phyloP scores from a whole-genome alignment of 2,888 invertebrate species.

The Priocnemis perturbator region DNA sequence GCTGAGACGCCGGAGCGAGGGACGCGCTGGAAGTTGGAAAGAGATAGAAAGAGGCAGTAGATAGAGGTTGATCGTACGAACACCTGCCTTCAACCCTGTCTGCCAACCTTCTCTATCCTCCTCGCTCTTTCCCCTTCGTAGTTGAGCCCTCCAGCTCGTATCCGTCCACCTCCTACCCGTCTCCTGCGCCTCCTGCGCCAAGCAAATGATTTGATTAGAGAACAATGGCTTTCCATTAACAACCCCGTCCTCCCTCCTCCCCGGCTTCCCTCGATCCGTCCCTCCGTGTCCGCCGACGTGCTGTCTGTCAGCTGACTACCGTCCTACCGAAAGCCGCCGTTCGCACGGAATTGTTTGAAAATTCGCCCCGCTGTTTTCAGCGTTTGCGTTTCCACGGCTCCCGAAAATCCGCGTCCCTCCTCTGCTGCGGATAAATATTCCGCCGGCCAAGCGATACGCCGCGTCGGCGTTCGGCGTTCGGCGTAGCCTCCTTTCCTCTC shows the following conservation, averaged over 20 bases:
- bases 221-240: conserved; percentile 75
- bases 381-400: conserved; percentile 15
- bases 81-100: conserved; percentile 40
- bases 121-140: neutral
- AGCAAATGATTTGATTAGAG: conserved; percentile 75
- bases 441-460: conserved; percentile 12
- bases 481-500: no score
- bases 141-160: conserved; percentile 7
- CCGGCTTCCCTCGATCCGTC: conserved; percentile 38
- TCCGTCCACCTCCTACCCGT: conserved; percentile 37
- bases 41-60: conserved; percentile 2
- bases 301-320: conserved; percentile 70
- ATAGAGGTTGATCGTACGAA: conserved; percentile 32
- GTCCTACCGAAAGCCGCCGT: conserved; percentile 20
- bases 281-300: conserved; percentile 24
- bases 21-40: neutral
- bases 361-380: conserved; percentile 39
- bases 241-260: conserved; percentile 56
- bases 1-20: neutral
- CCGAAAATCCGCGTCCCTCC: neutral
- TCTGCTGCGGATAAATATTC: conserved; percentile 37
- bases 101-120: conserved; percentile 20
- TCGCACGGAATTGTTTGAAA: conserved; percentile 49
- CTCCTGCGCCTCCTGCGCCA: conserved; percentile 59
- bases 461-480: no score